Base-by-base conservation (phyloP, 23 tunicate species). In the Botrylloides violaceus region DNA sequence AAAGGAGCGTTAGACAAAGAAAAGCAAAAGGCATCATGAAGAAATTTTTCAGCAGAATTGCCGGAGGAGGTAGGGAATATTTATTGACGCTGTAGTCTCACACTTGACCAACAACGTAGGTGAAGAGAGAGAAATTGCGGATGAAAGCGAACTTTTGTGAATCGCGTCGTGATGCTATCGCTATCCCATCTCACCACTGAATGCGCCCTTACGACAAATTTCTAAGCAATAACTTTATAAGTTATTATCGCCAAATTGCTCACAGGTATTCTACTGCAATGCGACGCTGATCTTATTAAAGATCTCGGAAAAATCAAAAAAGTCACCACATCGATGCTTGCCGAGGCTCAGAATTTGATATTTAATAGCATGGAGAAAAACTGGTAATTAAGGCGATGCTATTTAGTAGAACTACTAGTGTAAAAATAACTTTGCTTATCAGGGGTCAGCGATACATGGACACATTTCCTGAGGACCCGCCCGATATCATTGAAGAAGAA, bases 301-400 rank as follows among this genome's bases (percentile, higher is more conserved):
- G 85, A 90, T 61, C 58, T 90, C 22, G 64, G 60, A 61, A 50
- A 30, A 24, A 71, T 76, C 49, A 73, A 83, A 29, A 75, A 71
- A 7, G 97, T 83, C 19, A 90, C 90, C n/a, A 80, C 90, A 7
- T 76, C 82, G 2, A 83, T 90, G 90, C 59, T 90, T 63, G 82
- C 62, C 20, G 70, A 83, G 47, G 85, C 83, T 2, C 57, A 77
- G 15, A 56, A 25, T 0, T 76, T 78, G 47, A 88, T 90, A 2
- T 43, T 33, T 35, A 72, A 61, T 20, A 83, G 90, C 76, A 70
- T 90, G 83, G 97, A 90, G 30, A 83, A 62, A 64, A 83, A 81
- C 63, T 90, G 97, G 97, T 90, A 66, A 32, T 71, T 63, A 65
- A 27, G 26, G 21, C 9, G 29, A 12, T 65, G 9, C 55, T 65